Conservation (phyloP, 2,113 vertebrate species). For the Malurus cyaneus region DNA sequence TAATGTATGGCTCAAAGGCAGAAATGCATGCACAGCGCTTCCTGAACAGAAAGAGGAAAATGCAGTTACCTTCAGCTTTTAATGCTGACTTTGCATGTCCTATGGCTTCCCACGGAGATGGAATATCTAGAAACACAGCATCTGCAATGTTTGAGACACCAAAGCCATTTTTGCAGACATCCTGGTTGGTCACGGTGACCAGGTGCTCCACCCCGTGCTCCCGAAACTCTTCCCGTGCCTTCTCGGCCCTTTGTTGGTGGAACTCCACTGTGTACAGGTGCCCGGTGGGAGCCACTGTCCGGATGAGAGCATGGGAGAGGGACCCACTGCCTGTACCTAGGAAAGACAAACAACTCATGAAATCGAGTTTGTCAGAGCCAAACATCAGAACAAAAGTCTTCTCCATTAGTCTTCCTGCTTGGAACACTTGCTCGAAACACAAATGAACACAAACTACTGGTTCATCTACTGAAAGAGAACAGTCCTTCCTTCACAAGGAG, state of each 20-base stretch:
- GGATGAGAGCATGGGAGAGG: constrained; percentile 92
- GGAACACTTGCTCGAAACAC: not conserved
- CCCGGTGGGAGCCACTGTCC: constrained; percentile 90
- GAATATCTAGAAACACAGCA: constrained; percentile 95
- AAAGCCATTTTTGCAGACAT: constrained; percentile 93
- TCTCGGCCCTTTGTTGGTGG: constrained; percentile 91
- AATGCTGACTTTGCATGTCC: constrained; percentile 86
- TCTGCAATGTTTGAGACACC: constrained; percentile 86
- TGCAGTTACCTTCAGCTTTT: constrained; percentile 84
- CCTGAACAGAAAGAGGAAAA: not conserved
- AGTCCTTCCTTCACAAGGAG: not conserved
- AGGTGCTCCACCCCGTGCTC: constrained; percentile 88
- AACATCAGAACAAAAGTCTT: not conserved
- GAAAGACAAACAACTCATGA: not conserved
- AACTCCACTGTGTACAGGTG: constrained; percentile 97
- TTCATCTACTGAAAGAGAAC: not conserved
- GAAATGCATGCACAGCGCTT: not conserved
- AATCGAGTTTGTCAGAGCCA: not conserved
- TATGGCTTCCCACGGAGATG: constrained; percentile 95
- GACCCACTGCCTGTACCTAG: constrained; percentile 95
- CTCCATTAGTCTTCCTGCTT: not conserved
- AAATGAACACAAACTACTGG: not conserved
- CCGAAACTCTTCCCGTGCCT: constrained; percentile 86
- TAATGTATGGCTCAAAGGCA: not conserved
- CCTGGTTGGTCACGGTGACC: constrained; percentile 92